phyloP scores from a whole-genome alignment of 2,113 vertebrate genomes.

The Petrocephalus microphthalmus region DNA sequence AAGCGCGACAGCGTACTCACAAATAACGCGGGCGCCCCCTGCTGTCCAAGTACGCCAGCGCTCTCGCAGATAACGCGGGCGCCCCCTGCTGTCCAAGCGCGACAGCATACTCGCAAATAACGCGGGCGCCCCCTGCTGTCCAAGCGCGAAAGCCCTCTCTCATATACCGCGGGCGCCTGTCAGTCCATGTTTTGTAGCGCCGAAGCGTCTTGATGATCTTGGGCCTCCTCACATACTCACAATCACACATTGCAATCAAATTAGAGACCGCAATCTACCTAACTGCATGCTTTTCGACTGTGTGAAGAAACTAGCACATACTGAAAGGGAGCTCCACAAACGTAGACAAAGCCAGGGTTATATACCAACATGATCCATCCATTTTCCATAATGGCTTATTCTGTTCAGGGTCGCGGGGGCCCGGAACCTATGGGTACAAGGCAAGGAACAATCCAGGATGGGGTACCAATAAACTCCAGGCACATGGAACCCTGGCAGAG shows the following conservation, averaged over 20 bases:
- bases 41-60: background rate
- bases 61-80: background rate
- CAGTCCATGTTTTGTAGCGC: background rate
- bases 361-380: too few species aligned
- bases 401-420: too few species aligned
- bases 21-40: too few species aligned
- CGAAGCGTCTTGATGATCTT: background rate
- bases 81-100: background rate
- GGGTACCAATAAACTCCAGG: too few species aligned
- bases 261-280: background rate
- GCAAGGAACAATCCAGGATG: too few species aligned
- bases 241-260: background rate
- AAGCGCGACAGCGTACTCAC: too few species aligned
- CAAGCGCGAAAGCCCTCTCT: background rate
- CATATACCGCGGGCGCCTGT: background rate
- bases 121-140: background rate
- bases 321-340: background rate
- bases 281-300: background rate
- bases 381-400: too few species aligned
- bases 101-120: background rate
- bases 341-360: background rate
- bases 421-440: too few species aligned
- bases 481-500: too few species aligned
- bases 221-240: background rate
- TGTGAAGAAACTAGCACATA: background rate